phyloP scores from a whole-genome alignment of 2,888 invertebrate species.

The Dryomyza anilis region DNA sequence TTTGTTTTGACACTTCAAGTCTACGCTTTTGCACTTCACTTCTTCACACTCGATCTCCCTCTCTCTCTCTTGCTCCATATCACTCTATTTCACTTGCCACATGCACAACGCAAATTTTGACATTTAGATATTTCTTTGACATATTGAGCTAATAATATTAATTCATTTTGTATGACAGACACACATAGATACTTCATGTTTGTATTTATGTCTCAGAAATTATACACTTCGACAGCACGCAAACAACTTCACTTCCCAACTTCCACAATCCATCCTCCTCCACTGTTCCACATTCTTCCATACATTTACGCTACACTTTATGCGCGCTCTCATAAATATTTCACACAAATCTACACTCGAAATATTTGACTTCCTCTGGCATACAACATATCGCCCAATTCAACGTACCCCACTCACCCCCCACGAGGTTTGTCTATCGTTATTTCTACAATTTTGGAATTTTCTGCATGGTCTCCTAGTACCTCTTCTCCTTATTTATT shows the following conservation, averaged over 20 bases:
- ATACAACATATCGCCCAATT: neutral
- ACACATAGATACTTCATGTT: neutral
- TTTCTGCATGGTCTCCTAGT: too few relatives aligned
- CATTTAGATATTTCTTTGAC: neutral
- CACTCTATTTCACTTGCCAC: neutral
- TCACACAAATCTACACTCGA: neutral
- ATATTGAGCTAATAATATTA: slow-evolving; percentile 10
- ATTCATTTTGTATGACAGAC: neutral
- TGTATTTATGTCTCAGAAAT: slow-evolving; percentile 15
- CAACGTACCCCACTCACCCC: neutral
- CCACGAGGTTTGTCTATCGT: neutral
- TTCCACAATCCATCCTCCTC: neutral
- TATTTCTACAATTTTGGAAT: neutral
- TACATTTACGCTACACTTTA: too few relatives aligned
- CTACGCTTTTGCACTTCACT: neutral
- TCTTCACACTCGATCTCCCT: neutral
- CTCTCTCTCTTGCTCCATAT: neutral
- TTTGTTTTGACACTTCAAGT: too few relatives aligned
- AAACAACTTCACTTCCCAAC: neutral
- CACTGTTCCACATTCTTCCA: too few relatives aligned
- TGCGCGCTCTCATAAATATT: neutral
- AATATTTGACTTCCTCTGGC: too few relatives aligned
- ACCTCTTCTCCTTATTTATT: too few relatives aligned
- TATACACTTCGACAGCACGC: neutral
- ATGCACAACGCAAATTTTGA: neutral